Evolutionary conservation across 2,797 vertebrate species (phyloP).

Genomic region (Streptopelia turtur): DNA sequence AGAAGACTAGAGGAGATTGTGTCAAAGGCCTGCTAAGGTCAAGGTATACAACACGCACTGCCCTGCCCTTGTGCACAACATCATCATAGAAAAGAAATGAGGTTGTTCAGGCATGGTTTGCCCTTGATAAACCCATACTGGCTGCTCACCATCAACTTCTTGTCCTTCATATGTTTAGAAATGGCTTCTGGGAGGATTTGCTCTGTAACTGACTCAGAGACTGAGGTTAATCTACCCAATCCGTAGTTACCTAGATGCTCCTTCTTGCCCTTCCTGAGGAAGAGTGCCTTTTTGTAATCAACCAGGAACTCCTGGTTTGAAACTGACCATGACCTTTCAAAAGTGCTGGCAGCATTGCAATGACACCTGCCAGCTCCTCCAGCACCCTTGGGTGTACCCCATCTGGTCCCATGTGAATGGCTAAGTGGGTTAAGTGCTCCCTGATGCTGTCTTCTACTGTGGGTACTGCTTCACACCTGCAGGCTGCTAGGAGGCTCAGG

Average conservation of each 20-base stretch:
- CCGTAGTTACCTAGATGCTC: background rate
- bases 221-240: background rate
- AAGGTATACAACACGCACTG: background rate
- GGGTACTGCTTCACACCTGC: background rate
- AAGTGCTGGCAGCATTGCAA: background rate
- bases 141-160: background rate
- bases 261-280: background rate
- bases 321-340: background rate
- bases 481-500: background rate
- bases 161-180: background rate
- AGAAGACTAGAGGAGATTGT: background rate
- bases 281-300: background rate
- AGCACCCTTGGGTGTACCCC: background rate
- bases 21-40: background rate
- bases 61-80: background rate
- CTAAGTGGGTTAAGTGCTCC: background rate
- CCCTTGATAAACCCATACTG: background rate
- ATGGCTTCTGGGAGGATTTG: background rate
- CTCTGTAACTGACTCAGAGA: background rate
- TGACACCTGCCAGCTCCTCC: background rate
- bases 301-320: background rate
- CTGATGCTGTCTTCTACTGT: background rate
- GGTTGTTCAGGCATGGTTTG: background rate
- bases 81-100: background rate
- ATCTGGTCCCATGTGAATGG: background rate